Evolutionary conservation across 2,113 vertebrate species (phyloP).

Genomic region (Scortum barcoo): DNA sequence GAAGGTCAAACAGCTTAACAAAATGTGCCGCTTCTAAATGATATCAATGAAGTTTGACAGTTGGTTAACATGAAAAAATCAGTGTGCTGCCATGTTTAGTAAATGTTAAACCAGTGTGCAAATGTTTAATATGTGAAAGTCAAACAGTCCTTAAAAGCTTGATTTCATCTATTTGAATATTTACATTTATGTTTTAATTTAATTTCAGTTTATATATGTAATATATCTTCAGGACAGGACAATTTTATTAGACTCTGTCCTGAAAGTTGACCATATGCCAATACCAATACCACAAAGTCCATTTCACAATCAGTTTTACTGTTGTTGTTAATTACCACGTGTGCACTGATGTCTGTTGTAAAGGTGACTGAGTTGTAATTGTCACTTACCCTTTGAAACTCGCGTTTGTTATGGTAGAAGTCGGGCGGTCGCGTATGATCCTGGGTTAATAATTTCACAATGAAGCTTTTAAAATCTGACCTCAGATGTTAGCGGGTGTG

Average conservation of each 20-base stretch:
- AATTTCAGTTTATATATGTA: not conserved
- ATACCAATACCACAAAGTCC: not conserved
- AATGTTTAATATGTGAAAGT: too few relatives aligned
- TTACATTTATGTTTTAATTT: too few relatives aligned
- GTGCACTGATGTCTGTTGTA: not conserved
- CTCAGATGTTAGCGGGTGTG: not conserved
- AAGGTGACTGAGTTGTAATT: constrained; percentile 31
- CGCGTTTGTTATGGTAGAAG: not conserved
- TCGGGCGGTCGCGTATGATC: not conserved
- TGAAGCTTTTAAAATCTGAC: constrained; percentile 25
- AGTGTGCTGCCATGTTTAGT: too few relatives aligned
- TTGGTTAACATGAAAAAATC: too few relatives aligned
- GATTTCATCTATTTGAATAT: too few relatives aligned
- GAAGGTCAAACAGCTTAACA: not conserved
- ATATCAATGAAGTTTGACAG: too few relatives aligned
- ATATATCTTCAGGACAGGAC: too few relatives aligned
- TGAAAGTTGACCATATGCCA: not conserved
- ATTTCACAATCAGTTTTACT: not conserved
- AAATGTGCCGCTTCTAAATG: not conserved
- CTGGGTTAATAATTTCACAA: constrained; percentile 55
- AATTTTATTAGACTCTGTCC: not conserved
- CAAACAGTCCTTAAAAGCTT: too few relatives aligned
- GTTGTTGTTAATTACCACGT: constrained; percentile 2
- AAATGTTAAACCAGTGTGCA: too few relatives aligned
- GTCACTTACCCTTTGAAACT: constrained; percentile 27